Percentiles rank a stretch among this genome's conserved stretches.
Evolutionary conservation across 2,888 invertebrate species (phyloP).

Genomic region (Athrips mouffetella): DNA sequence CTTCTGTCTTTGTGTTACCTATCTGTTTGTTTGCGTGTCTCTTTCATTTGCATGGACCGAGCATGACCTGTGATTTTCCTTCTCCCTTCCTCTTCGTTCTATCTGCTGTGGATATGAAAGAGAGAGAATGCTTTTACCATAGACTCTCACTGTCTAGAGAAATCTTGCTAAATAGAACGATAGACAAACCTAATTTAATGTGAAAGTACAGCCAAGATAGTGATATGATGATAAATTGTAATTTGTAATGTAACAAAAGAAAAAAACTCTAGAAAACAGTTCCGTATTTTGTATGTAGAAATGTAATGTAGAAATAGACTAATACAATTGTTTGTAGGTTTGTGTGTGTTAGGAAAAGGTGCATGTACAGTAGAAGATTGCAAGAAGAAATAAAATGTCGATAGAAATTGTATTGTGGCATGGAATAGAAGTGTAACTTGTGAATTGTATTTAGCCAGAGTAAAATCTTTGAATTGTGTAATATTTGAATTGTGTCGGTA

Average conservation of each 20-base stretch:
- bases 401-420: constrained; percentile 24
- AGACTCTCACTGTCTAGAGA: constrained; percentile 11
- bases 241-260: constrained; percentile 19
- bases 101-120: constrained; percentile 45
- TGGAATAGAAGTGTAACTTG: constrained; percentile 9
- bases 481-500: constrained; percentile 10
- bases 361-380: constrained; percentile 60
- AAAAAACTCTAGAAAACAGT: constrained; percentile 43
- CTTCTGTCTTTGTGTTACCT: constrained; percentile 71
- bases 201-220: not conserved
- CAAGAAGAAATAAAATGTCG: constrained; percentile 31
- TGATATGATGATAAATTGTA: not conserved
- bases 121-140: constrained; percentile 28
- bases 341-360: constrained; percentile 60
- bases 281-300: constrained; percentile 30
- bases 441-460: constrained; percentile 4
- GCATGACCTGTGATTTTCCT: constrained; percentile 67
- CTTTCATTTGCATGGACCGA: constrained; percentile 74
- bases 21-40: constrained; percentile 72
- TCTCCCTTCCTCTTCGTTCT: constrained; percentile 53
- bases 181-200: constrained; percentile 19
- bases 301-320: constrained; percentile 56
- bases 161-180: constrained; percentile 11
- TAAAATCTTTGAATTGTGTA: not conserved
- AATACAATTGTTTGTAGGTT: constrained; percentile 46